Conservation (phyloP, 92 coral and sea anemone genomes). For the Hydrozoanthus gracilis region DNA sequence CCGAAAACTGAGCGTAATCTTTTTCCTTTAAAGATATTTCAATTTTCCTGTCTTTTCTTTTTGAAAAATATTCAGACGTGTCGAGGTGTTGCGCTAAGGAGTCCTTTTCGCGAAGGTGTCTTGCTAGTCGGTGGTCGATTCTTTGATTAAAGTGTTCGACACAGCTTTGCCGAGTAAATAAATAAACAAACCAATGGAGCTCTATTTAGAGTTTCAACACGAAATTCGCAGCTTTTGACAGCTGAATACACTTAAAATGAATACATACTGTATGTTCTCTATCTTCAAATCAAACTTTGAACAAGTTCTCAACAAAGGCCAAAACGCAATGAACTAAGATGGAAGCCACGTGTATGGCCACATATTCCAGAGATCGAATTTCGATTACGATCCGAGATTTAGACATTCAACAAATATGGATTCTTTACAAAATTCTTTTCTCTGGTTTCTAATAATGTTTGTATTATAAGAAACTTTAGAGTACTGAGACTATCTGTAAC, state of each 20-base stretch:
- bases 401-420: constrained; percentile 19
- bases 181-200: constrained; percentile 35
- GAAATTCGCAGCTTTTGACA: constrained; percentile 44
- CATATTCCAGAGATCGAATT: constrained; percentile 26
- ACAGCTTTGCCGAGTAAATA: constrained; percentile 33
- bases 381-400: background rate
- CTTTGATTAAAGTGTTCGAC: constrained; percentile 17
- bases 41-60: background rate
- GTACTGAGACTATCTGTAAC: background rate
- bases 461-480: constrained; percentile 10
- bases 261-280: constrained; percentile 41
- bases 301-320: constrained; percentile 30
- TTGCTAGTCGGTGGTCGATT: constrained; percentile 10
- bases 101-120: background rate
- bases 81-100: background rate
- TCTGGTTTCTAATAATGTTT: constrained; percentile 29
- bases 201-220: constrained; percentile 47
- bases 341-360: constrained; percentile 31
- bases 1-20: constrained; percentile 45
- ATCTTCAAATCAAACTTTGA: constrained; percentile 46
- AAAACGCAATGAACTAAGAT: constrained; percentile 12
- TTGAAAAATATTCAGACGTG: background rate
- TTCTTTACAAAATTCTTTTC: constrained; percentile 25
- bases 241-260: constrained; percentile 42
- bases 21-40: background rate